Conservation (phyloP, 1,140 invertebrate genomes). For the Panagrolaimus sp. region DNA sequence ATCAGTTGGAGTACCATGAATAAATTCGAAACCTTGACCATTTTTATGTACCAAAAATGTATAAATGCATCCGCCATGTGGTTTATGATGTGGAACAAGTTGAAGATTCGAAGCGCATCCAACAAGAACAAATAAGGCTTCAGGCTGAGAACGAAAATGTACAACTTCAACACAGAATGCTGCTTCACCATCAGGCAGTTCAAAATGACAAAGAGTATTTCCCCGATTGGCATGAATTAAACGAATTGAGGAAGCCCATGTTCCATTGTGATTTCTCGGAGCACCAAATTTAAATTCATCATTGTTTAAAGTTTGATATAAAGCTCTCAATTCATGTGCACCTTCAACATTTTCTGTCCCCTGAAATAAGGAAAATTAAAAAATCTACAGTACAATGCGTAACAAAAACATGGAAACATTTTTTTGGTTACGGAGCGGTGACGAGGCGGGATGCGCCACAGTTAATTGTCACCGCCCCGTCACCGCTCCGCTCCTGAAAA, state of each 20-base stretch:
- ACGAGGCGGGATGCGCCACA: too few relatives aligned
- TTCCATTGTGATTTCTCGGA: constrained; percentile 86
- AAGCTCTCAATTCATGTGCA: constrained; percentile 90
- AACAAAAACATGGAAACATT: too few relatives aligned
- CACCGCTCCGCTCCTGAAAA: too few relatives aligned
- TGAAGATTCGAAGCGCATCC: constrained; percentile 85
- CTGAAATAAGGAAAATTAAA: constrained; percentile 59
- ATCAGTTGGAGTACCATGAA: constrained; percentile 76
- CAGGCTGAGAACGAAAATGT: constrained; percentile 69
- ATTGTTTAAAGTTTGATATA: constrained; percentile 86
- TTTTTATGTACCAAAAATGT: constrained; percentile 68
- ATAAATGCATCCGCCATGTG: constrained; percentile 73
- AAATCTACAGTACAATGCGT: too few relatives aligned
- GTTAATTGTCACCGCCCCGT: too few relatives aligned
- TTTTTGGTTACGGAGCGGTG: too few relatives aligned
- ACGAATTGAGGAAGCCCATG: constrained; percentile 91
- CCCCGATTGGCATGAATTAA: constrained; percentile 83
- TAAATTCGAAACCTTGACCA: constrained; percentile 75
- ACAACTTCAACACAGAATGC: constrained; percentile 75
- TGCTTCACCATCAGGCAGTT: constrained; percentile 91
- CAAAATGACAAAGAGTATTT: constrained; percentile 73
- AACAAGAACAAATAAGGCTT: constrained; percentile 73
- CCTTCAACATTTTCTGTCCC: constrained; percentile 72
- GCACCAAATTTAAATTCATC: constrained; percentile 88
- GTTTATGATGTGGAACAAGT: constrained; percentile 75